Conservation (phyloP, 2,888 invertebrate genomes). For the Holacanthella duospinosa region DNA sequence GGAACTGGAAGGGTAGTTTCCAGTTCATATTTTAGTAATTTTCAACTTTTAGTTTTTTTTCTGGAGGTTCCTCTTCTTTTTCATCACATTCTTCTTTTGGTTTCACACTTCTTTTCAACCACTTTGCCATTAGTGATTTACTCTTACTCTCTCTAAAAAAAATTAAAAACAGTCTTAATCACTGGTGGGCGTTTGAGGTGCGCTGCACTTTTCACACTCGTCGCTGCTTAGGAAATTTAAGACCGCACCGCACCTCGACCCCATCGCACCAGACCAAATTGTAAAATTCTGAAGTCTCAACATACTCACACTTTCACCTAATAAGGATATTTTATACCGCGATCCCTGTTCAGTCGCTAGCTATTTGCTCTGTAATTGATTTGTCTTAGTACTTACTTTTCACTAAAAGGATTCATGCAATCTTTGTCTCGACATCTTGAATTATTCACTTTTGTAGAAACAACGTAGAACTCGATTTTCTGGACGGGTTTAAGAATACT, state of each 20-base stretch:
- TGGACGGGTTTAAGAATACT: conserved; percentile 49
- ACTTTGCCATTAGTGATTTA: conserved; percentile 28
- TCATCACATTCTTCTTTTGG: background rate
- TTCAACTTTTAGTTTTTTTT: conserved; percentile 11
- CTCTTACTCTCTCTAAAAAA: conserved; percentile 5
- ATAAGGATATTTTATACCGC: no score
- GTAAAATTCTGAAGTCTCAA: background rate
- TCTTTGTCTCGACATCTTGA: conserved; percentile 53
- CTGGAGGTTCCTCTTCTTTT: background rate
- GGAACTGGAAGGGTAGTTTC: no score
- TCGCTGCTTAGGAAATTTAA: no score
- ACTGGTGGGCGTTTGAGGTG: no score
- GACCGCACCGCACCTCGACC: no score
- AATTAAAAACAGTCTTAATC: no score
- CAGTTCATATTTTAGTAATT: no score
- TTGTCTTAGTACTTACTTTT: conserved; percentile 22
- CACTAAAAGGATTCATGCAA: conserved; percentile 41
- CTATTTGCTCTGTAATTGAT: background rate
- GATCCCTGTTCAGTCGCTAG: no score
- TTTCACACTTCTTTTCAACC: conserved; percentile 20
- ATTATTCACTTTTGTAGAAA: conserved; percentile 60
- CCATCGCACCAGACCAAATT: no score
- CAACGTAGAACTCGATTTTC: conserved; percentile 56
- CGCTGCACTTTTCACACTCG: no score
- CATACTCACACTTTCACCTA: no score